Evolutionary conservation across 2,797 vertebrate species (phyloP).

Genomic region (Neosalanx taihuensis): DNA sequence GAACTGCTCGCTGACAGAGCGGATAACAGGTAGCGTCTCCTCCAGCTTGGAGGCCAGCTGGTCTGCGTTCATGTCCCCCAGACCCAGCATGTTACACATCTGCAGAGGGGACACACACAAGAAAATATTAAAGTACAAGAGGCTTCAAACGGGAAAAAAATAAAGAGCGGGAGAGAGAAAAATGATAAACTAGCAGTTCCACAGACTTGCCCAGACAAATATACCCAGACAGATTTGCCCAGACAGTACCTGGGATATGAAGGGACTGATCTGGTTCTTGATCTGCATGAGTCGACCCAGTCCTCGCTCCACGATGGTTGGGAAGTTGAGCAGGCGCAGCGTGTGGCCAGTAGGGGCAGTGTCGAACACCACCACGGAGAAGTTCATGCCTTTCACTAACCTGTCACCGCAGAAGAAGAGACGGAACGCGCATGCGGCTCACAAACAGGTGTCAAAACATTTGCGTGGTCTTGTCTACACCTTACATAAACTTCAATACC

Average conservation of each 20-base stretch:
- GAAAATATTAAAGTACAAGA: not conserved
- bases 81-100: slow-evolving; percentile 97
- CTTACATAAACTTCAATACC: no score
- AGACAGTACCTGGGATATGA: slow-evolving; percentile 87
- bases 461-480: no score
- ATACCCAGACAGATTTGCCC: not conserved
- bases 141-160: not conserved
- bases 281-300: slow-evolving; percentile 96
- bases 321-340: slow-evolving; percentile 91
- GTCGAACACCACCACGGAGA: slow-evolving; percentile 95
- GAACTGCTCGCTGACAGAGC: slow-evolving; percentile 95
- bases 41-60: slow-evolving; percentile 94
- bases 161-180: not conserved
- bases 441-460: not conserved
- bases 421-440: not conserved
- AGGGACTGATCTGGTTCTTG: slow-evolving; percentile 98
- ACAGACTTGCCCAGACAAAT: not conserved
- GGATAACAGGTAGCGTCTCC: slow-evolving; percentile 92
- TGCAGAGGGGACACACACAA: slow-evolving; percentile 40
- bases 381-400: slow-evolving; percentile 97
- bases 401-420: slow-evolving; percentile 59
- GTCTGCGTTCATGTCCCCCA: slow-evolving; percentile 96
- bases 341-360: slow-evolving; percentile 95
- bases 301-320: slow-evolving; percentile 93
- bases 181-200: no score